Evolutionary conservation across 2,888 invertebrate species (phyloP).

Genomic region (Pachliopta kotzebuea): DNA sequence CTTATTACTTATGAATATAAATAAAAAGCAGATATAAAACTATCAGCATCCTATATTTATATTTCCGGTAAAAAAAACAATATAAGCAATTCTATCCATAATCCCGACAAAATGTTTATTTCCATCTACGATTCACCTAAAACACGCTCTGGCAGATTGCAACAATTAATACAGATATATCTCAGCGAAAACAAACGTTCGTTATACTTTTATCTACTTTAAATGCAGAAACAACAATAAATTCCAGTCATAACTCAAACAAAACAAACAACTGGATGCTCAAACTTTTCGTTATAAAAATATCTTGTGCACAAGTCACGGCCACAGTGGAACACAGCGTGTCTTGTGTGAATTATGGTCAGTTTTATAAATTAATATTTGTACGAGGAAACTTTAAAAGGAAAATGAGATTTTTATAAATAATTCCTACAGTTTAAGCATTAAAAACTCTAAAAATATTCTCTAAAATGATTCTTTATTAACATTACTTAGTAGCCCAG

Average conservation of each 20-base stretch:
- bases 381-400: not conserved
- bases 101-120: too few relatives aligned
- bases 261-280: constrained; percentile 21
- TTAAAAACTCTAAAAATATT: too few relatives aligned
- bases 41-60: too few relatives aligned
- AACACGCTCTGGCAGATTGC: not conserved
- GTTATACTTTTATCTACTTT: constrained; percentile 8
- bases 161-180: not conserved
- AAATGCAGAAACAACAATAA: constrained; percentile 13
- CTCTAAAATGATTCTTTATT: too few relatives aligned
- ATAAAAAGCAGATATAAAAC: too few relatives aligned
- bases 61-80: too few relatives aligned
- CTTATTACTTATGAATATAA: too few relatives aligned
- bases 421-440: too few relatives aligned
- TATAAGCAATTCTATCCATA: too few relatives aligned
- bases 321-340: not conserved
- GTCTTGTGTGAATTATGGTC: not conserved
- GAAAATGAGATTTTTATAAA: too few relatives aligned
- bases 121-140: not conserved
- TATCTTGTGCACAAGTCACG: not conserved
- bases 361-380: not conserved
- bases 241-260: constrained; percentile 12
- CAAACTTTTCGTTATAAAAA: constrained; percentile 15
- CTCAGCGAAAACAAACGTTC: constrained; percentile 8
- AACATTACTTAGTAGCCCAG: too few relatives aligned